phyloP scores from a whole-genome alignment of 2,797 vertebrate species.

The Eurystomus glaucurus region DNA sequence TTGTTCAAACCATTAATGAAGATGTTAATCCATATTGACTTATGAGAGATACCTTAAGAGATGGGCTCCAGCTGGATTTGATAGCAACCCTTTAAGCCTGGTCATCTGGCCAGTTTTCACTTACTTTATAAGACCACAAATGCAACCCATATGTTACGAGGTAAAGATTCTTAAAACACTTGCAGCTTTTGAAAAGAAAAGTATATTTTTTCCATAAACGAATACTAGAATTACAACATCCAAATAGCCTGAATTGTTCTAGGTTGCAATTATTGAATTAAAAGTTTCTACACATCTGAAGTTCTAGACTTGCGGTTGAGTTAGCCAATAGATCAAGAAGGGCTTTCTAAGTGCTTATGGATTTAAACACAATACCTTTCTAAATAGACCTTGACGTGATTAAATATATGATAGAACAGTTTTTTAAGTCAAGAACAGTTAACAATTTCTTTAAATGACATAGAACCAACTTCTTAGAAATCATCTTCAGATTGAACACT shows the following conservation, averaged over 20 bases:
- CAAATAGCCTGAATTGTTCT: background rate
- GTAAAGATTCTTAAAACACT: background rate
- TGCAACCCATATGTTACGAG: fast-evolving
- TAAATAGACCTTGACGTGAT: background rate
- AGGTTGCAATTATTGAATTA: background rate
- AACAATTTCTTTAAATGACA: background rate
- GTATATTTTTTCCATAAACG: background rate
- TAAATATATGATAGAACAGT: background rate
- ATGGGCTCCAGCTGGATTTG: background rate
- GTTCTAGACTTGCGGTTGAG: background rate
- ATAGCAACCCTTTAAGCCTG: background rate
- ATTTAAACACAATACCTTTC: background rate
- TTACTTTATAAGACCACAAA: background rate
- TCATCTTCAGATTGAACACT: background rate
- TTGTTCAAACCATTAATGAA: background rate
- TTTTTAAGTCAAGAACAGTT: background rate
- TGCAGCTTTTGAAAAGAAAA: background rate
- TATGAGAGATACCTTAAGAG: background rate
- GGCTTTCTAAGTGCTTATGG: background rate
- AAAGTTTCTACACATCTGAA: background rate
- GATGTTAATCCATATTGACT: background rate
- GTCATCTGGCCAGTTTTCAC: background rate
- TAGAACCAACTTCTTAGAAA: background rate
- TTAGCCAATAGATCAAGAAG: background rate
- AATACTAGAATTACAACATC: background rate